Evolutionary conservation across 2,888 invertebrate genomes (phyloP).

Genomic region (Conus canariensis): DNA sequence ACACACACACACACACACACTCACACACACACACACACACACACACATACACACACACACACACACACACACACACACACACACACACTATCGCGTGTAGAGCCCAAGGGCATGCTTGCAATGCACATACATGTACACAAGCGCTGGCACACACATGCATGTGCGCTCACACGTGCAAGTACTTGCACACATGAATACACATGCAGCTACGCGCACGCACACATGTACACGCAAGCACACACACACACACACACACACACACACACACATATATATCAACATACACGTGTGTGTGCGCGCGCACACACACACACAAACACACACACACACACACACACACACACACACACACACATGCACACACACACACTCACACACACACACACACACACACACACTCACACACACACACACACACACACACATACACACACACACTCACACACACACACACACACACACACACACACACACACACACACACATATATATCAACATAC

Average conservation of each 20-base stretch:
- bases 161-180: not conserved
- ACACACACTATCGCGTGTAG: too few relatives aligned
- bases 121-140: too few relatives aligned
- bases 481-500: too few relatives aligned
- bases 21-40: not conserved
- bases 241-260: too few relatives aligned
- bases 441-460: too few relatives aligned
- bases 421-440: not conserved
- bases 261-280: not conserved
- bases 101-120: too few relatives aligned
- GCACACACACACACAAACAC: not conserved
- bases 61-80: too few relatives aligned
- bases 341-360: not conserved
- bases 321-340: not conserved
- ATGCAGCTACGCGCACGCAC: not conserved
- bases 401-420: conserved; percentile 2
- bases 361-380: conserved; percentile 6
- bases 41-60: too few relatives aligned
- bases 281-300: not conserved
- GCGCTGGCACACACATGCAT: not conserved
- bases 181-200: not conserved
- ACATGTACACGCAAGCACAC: too few relatives aligned
- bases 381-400: not conserved
- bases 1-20: conserved; percentile 2
- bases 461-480: too few relatives aligned